phyloP scores from a whole-genome alignment of 2,888 invertebrate genomes.

The Mesorhabditis belari region DNA sequence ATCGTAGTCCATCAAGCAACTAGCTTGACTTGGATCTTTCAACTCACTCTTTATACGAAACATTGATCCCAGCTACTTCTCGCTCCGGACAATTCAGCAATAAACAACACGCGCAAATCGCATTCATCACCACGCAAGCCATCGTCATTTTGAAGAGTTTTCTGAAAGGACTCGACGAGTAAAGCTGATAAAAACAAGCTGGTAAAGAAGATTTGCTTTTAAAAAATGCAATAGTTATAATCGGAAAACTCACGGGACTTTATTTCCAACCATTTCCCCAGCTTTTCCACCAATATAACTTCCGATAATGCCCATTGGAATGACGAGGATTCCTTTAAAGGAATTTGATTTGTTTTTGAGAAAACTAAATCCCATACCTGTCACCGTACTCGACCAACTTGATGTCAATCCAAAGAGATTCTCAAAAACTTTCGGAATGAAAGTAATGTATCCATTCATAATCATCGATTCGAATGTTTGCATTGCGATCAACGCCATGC shows the following conservation, averaged over 20 bases:
- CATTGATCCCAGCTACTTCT: slow-evolving; percentile 14
- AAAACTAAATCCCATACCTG: no score
- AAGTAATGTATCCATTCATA: slow-evolving; percentile 43
- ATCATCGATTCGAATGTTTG: slow-evolving; percentile 32
- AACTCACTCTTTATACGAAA: not conserved
- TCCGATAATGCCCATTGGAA: slow-evolving; percentile 28
- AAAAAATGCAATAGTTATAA: no score
- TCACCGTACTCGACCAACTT: slow-evolving; percentile 23
- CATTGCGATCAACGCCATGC: slow-evolving; percentile 29
- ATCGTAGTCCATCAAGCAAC: no score
- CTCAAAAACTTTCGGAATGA: slow-evolving; percentile 42
- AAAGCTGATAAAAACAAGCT: no score
- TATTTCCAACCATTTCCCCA: slow-evolving; percentile 10
- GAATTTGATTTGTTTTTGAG: no score
- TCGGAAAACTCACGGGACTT: slow-evolving; percentile 6
- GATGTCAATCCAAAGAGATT: slow-evolving; percentile 33
- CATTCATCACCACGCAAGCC: slow-evolving; percentile 6
- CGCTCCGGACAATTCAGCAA: slow-evolving; percentile 10
- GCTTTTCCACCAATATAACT: slow-evolving; percentile 23
- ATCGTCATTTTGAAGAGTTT: slow-evolving; percentile 10
- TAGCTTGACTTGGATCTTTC: no score
- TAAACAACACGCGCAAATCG: slow-evolving; percentile 9
- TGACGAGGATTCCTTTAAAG: slow-evolving; percentile 32
- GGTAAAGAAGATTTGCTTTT: no score
- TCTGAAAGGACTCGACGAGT: slow-evolving; percentile 1